Percentiles rank a stretch among this genome's conserved stretches.
Conservation (phyloP, 2,797 vertebrate genomes). For the Acanthurus tractus region DNA sequence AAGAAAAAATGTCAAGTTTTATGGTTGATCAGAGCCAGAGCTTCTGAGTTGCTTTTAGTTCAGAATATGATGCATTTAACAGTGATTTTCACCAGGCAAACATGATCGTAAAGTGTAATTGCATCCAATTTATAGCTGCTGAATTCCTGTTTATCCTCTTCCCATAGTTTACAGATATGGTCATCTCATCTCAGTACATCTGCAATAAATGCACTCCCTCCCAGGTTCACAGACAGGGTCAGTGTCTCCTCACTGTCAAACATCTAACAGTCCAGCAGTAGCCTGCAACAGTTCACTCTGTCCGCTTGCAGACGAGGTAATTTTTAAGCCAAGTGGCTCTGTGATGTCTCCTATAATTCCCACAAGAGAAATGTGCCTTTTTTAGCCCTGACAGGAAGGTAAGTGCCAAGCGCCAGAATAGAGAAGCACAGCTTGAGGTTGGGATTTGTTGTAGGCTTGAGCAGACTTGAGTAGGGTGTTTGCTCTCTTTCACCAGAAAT, state of each 20-base stretch:
- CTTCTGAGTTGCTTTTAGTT: not conserved
- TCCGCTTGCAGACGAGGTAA: too few species aligned
- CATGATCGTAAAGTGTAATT: not conserved
- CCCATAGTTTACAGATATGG: not conserved
- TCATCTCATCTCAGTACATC: conserved; percentile 2
- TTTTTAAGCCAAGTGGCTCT: too few species aligned
- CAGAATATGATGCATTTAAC: conserved; percentile 2
- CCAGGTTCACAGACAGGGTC: too few species aligned
- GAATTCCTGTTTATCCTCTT: not conserved
- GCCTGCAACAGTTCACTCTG: too few species aligned
- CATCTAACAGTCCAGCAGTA: too few species aligned
- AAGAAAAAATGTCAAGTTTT: conserved; percentile 33
- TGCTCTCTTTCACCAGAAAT: conserved; percentile 26
- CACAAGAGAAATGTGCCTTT: conserved; percentile 12
- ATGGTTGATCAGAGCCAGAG: conserved; percentile 23
- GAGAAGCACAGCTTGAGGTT: not conserved
- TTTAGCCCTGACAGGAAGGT: not conserved
- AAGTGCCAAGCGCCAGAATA: not conserved
- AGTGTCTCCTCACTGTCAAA: too few species aligned
- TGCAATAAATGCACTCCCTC: too few species aligned
- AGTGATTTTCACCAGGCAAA: not conserved
- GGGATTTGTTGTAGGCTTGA: not conserved
- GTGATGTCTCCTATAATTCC: not conserved
- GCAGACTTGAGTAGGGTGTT: conserved; percentile 4
- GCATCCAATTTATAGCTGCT: not conserved